Percentiles rank a stretch among this genome's conserved stretches.
Evolutionary conservation across 2,888 invertebrate genomes (phyloP).

Genomic region (Eilema griseolum): DNA sequence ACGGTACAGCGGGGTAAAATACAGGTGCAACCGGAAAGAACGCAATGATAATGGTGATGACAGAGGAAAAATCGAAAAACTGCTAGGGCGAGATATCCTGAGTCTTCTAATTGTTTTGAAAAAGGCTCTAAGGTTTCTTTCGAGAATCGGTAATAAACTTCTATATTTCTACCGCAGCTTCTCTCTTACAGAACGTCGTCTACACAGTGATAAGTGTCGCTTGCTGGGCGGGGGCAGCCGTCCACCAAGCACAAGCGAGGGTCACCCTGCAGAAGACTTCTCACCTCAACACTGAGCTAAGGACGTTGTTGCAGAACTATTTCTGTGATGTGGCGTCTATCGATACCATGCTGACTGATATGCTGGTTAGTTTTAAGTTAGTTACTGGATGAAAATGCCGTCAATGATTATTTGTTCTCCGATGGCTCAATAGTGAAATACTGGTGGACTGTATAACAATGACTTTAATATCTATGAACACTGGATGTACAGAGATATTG

Average conservation of each 20-base stretch:
- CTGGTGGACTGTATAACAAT: too few species aligned
- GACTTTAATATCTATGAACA: too few species aligned
- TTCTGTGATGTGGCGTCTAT: conserved; percentile 86
- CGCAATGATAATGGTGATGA: too few species aligned
- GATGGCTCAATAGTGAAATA: too few species aligned
- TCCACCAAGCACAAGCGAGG: conserved; percentile 80
- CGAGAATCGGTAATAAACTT: too few species aligned
- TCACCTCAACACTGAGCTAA: conserved; percentile 78
- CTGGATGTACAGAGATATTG: too few species aligned
- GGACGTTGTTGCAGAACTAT: conserved; percentile 78
- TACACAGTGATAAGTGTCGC: conserved; percentile 78
- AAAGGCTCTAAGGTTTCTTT: too few species aligned
- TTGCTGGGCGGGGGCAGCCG: conserved; percentile 84
- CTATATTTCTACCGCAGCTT: neutral
- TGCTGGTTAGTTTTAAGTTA: conserved; percentile 75
- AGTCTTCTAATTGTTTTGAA: neutral
- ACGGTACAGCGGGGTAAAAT: too few species aligned
- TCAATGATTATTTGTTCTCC: too few species aligned
- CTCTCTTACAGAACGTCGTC: conserved; percentile 61
- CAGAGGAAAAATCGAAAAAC: too few species aligned
- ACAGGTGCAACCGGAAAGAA: too few species aligned
- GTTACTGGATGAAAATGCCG: neutral
- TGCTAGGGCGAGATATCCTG: neutral
- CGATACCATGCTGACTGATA: conserved; percentile 88
- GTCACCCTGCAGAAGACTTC: conserved; percentile 75